Evolutionary conservation across 2,888 invertebrate genomes (phyloP).

Genomic region (Oligia strigilis): DNA sequence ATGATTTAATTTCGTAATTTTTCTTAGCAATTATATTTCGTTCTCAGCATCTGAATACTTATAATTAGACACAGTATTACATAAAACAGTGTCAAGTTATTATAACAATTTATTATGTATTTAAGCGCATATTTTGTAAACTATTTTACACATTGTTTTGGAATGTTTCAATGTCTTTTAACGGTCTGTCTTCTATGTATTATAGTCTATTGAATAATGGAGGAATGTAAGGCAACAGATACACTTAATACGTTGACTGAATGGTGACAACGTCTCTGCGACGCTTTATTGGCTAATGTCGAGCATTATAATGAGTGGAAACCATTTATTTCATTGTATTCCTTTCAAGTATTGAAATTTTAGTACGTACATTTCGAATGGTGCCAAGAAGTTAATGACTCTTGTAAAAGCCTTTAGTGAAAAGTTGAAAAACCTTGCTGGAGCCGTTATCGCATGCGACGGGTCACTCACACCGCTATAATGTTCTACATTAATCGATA

Average conservation of each 20-base stretch:
- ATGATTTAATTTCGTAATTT: constrained; percentile 90
- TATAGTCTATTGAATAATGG: constrained; percentile 73
- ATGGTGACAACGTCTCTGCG: constrained; percentile 67
- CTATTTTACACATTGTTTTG: constrained; percentile 80
- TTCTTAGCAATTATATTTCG: constrained; percentile 90
- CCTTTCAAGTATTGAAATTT: constrained; percentile 19
- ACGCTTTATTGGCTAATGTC: constrained; percentile 47
- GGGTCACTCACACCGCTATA: constrained; percentile 43
- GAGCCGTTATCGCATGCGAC: constrained; percentile 11
- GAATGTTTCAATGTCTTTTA: constrained; percentile 84
- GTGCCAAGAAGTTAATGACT: constrained; percentile 55
- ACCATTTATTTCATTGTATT: constrained; percentile 28
- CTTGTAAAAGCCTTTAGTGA: constrained; percentile 12
- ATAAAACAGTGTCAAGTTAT: constrained; percentile 82
- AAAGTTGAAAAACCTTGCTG: constrained; percentile 41
- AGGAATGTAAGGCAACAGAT: constrained; percentile 79
- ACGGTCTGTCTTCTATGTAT: constrained; percentile 63
- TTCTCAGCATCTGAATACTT: constrained; percentile 89
- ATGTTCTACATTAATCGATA: constrained; percentile 60
- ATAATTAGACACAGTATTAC: constrained; percentile 86
- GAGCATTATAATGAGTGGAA: constrained; percentile 53
- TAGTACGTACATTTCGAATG: constrained; percentile 27
- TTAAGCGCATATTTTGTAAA: constrained; percentile 87
- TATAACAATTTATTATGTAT: constrained; percentile 82
- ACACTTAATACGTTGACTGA: constrained; percentile 69